Conservation (phyloP, 2,797 vertebrate genomes). For the Enoplosus armatus region DNA sequence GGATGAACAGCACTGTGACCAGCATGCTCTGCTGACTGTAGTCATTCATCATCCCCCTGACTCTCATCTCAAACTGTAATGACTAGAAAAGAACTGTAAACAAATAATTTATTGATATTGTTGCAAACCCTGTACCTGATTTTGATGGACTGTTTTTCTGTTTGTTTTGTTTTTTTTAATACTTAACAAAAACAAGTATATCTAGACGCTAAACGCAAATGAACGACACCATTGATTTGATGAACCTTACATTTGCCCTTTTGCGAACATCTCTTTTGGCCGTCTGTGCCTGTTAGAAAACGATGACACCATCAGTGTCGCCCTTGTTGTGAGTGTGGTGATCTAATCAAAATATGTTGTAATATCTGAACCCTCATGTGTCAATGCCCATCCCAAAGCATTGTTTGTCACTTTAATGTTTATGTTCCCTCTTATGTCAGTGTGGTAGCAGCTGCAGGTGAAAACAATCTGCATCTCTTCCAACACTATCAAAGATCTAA, state of each 20-base stretch:
- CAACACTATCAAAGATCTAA: constrained; percentile 27
- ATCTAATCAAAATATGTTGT: constrained; percentile 50
- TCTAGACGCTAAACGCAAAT: constrained; percentile 51
- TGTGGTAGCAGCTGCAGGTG: constrained; percentile 33
- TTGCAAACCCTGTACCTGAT: constrained; percentile 62
- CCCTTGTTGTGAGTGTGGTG: constrained; percentile 43
- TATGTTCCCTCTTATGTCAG: constrained; percentile 11
- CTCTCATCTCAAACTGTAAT: constrained; percentile 53
- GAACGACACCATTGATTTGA: constrained; percentile 30
- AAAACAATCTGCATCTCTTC: constrained; percentile 30
- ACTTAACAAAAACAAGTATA: constrained; percentile 53
- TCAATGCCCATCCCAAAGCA: constrained; percentile 31
- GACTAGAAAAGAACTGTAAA: constrained; percentile 62
- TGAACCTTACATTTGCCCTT: constrained; percentile 41
- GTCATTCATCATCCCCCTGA: constrained; percentile 59
- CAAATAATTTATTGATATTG: constrained; percentile 80
- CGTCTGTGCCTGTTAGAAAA: constrained; percentile 72
- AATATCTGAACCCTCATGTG: constrained; percentile 19
- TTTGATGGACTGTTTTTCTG: constrained; percentile 42
- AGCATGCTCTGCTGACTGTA: constrained; percentile 68
- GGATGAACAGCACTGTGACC: constrained; percentile 82
- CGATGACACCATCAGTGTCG: constrained; percentile 26
- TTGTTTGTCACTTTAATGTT: constrained; percentile 38
- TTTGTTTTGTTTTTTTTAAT: constrained; percentile 50
- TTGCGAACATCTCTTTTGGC: constrained; percentile 58